Conservation (phyloP, 2,797 vertebrate species). For the Kryptopterus vitreolus region DNA sequence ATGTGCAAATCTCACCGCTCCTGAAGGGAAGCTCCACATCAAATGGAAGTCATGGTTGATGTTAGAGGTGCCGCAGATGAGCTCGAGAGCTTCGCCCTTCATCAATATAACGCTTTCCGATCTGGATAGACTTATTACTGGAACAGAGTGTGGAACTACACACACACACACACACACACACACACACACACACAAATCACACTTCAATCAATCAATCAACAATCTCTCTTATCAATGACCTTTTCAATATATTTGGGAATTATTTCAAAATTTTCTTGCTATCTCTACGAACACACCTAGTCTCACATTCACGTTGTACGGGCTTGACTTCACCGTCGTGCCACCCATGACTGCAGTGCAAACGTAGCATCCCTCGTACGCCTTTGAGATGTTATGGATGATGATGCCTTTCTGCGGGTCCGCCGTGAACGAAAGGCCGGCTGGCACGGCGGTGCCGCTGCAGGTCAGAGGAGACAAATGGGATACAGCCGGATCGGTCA, state of each 20-base stretch:
- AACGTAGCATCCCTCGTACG: slow-evolving; percentile 81
- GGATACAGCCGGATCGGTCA: slow-evolving; percentile 83
- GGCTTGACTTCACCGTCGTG: slow-evolving; percentile 67
- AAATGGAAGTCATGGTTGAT: slow-evolving; percentile 82
- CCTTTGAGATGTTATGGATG: slow-evolving; percentile 77
- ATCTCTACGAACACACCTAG: slow-evolving; percentile 74
- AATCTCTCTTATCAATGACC: too few species aligned
- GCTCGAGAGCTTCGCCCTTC: slow-evolving; percentile 83
- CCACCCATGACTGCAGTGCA: slow-evolving; percentile 77
- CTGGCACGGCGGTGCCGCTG: slow-evolving; percentile 73
- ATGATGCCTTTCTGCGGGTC: slow-evolving; percentile 80
- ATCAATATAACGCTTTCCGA: slow-evolving; percentile 79
- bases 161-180: slow-evolving; percentile 46
- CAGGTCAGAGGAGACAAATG: slow-evolving; percentile 78
- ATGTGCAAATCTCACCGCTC: slow-evolving; percentile 72
- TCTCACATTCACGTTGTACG: slow-evolving; percentile 81
- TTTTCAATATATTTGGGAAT: not conserved
- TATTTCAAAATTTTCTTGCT: not conserved
- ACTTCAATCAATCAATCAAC: not conserved
- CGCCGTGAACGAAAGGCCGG: slow-evolving; percentile 70
- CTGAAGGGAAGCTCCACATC: slow-evolving; percentile 76
- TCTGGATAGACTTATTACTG: slow-evolving; percentile 79
- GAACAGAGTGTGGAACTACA: slow-evolving; percentile 80
- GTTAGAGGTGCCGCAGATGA: slow-evolving; percentile 82
- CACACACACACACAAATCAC: not conserved